phyloP scores from a whole-genome alignment of 2,888 invertebrate species.

The Athalia rosae region DNA sequence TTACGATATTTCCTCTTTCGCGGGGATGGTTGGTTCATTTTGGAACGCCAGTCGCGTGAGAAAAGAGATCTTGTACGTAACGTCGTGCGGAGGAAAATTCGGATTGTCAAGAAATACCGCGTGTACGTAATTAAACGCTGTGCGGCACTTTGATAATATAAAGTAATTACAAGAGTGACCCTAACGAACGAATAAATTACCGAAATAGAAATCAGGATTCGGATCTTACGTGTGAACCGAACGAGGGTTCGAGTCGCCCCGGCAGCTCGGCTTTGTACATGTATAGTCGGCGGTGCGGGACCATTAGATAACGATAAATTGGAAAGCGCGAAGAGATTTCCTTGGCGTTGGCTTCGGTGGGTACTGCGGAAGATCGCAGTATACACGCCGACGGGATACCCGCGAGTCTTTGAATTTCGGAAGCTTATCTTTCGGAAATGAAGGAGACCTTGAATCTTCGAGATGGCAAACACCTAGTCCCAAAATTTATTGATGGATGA shows the following conservation, averaged over 20 bases:
- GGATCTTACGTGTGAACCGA: slow-evolving; percentile 23
- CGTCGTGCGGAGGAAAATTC: not conserved
- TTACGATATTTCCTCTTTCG: not conserved
- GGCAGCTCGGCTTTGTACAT: slow-evolving; percentile 8
- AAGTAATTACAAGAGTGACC: slow-evolving; percentile 35
- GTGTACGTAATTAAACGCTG: no score
- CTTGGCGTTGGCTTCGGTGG: slow-evolving; percentile 12
- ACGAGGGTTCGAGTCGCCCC: not conserved
- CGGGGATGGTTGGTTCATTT: slow-evolving; percentile 2
- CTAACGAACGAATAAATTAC: slow-evolving; percentile 26
- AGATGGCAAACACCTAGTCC: slow-evolving; percentile 22
- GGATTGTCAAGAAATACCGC: not conserved
- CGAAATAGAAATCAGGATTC: slow-evolving; percentile 19
- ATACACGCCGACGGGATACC: not conserved
- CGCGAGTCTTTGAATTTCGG: slow-evolving; percentile 12
- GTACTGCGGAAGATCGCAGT: not conserved
- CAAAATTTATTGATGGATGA: slow-evolving; percentile 33
- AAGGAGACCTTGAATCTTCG: slow-evolving; percentile 7
- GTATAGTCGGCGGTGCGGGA: slow-evolving; percentile 2
- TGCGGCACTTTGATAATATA: slow-evolving; percentile 23
- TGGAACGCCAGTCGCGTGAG: not conserved
- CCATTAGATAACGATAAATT: slow-evolving; percentile 32
- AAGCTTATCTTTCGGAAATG: slow-evolving; percentile 11
- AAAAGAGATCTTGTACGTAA: not conserved
- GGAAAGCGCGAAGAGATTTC: slow-evolving; percentile 32